phyloP scores from a whole-genome alignment of 2,888 invertebrate genomes.

The Byasa hedistus region DNA sequence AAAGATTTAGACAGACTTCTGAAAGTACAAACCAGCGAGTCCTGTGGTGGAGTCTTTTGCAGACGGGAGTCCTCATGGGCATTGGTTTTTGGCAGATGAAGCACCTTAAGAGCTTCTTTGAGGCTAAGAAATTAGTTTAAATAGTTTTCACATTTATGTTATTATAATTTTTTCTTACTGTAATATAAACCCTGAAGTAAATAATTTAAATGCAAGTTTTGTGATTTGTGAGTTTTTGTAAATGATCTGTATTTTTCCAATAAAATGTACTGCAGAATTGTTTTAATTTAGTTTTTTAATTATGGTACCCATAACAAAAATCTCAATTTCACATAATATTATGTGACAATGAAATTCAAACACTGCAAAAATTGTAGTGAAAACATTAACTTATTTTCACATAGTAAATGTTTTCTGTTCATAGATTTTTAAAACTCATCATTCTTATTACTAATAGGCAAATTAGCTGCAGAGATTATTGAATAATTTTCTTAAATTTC shows the following conservation, averaged over 20 bases:
- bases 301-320: slow-evolving; percentile 33
- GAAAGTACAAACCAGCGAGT: slow-evolving; percentile 98
- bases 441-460: no score
- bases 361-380: no score
- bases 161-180: slow-evolving; percentile 26
- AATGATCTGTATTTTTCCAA: slow-evolving; percentile 63
- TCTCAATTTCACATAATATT: no score
- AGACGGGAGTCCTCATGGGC: slow-evolving; percentile 91
- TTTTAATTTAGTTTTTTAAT: slow-evolving; percentile 32
- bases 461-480: no score
- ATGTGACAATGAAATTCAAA: no score
- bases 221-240: slow-evolving; percentile 43
- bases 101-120: slow-evolving; percentile 99
- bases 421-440: no score
- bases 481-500: no score
- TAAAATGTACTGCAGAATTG: slow-evolving; percentile 41
- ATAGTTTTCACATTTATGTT: slow-evolving; percentile 31
- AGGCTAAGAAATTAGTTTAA: slow-evolving; percentile 98
- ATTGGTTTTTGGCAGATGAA: slow-evolving; percentile 99
- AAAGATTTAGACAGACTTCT: slow-evolving; percentile 97
- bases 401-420: no score
- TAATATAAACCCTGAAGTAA: slow-evolving; percentile 26
- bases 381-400: no score
- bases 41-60: slow-evolving; percentile 97
- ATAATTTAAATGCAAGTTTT: slow-evolving; percentile 30